A percentile compares a stretch with the other conserved stretches of the same genome.
Conservation (phyloP, 2,113 vertebrate genomes). For the Sander vitreus region DNA sequence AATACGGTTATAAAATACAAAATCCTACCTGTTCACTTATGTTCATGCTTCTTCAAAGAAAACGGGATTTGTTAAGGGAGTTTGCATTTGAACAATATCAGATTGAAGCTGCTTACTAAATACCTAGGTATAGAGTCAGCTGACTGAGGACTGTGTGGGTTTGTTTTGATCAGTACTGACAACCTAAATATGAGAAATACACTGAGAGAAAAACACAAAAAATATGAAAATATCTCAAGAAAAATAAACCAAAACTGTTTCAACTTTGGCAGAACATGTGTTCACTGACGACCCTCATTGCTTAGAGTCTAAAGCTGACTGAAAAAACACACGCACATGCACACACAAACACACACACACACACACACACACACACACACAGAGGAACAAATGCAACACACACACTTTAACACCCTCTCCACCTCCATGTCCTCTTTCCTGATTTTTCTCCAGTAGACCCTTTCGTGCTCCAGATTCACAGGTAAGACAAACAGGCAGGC, state of each 20-base stretch:
- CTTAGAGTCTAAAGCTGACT: not conserved
- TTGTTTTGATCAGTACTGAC: not conserved
- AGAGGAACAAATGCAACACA: constrained; percentile 32
- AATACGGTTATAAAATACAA: not conserved
- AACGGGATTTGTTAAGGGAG: not conserved
- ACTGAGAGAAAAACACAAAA: not conserved
- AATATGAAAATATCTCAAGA: not conserved
- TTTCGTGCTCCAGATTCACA: constrained; percentile 48
- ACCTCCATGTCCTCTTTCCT: not conserved
- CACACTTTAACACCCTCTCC: constrained; percentile 11
- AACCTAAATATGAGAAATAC: not conserved
- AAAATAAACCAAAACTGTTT: not conserved
- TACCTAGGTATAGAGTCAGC: not conserved
- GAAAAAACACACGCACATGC: constrained; percentile 13
- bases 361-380: constrained; percentile 34
- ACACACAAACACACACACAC: constrained; percentile 31
- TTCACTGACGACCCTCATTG: not conserved
- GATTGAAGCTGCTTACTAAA: not conserved
- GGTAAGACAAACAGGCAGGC: constrained; percentile 36
- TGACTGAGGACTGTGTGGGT: not conserved
- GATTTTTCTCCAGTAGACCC: not conserved
- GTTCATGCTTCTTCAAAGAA: not conserved
- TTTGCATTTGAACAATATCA: not conserved
- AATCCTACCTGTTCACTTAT: constrained; percentile 8
- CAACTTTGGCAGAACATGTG: not conserved